A percentile compares a stretch with the other conserved stretches of the same genome.
These are phyloP conservation scores for Lepidocolaptes lacrymiger DNA, from an alignment of 2,797 vertebrate species.

Conservation along the genomic window DNA sequence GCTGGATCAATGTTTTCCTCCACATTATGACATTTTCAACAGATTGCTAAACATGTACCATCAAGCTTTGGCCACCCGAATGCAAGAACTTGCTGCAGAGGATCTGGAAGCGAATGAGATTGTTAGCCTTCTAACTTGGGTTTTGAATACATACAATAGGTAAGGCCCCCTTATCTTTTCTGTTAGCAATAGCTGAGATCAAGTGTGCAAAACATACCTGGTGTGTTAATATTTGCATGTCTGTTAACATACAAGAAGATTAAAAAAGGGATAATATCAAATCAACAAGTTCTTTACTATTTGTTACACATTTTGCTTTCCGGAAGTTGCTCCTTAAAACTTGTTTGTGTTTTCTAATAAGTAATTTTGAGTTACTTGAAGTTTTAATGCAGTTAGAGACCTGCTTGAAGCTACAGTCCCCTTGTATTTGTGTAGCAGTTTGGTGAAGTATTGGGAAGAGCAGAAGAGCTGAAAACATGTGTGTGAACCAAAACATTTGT, in stretches of 20 bases:
- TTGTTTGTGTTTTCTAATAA: neutral
- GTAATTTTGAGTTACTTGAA: neutral
- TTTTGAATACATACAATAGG: constrained; percentile 96
- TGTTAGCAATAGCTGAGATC: neutral
- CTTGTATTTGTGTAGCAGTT: neutral
- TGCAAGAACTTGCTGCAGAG: constrained; percentile 90
- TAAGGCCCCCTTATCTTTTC: constrained; percentile 43
- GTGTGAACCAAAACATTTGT: neutral
- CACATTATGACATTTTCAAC: constrained; percentile 90
- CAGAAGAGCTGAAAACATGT: neutral
- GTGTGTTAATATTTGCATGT: neutral
- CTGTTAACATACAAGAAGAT: neutral
- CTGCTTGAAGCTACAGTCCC: neutral
- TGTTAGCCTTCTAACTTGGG: constrained; percentile 93
- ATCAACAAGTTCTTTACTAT: neutral
- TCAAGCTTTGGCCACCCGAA: constrained; percentile 84
- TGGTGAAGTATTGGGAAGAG: neutral
- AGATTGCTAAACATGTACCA: constrained; percentile 89
- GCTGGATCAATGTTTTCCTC: constrained; percentile 94
- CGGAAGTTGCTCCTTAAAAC: neutral
- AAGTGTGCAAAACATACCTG: neutral
- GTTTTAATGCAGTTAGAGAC: neutral
- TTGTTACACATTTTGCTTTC: neutral
- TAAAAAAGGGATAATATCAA: neutral
- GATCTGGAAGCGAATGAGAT: constrained; percentile 97